Percentiles rank a stretch among this genome's conserved stretches.
Conservation (phyloP, 2,888 invertebrate genomes). For the Drosophila prostipennis region DNA sequence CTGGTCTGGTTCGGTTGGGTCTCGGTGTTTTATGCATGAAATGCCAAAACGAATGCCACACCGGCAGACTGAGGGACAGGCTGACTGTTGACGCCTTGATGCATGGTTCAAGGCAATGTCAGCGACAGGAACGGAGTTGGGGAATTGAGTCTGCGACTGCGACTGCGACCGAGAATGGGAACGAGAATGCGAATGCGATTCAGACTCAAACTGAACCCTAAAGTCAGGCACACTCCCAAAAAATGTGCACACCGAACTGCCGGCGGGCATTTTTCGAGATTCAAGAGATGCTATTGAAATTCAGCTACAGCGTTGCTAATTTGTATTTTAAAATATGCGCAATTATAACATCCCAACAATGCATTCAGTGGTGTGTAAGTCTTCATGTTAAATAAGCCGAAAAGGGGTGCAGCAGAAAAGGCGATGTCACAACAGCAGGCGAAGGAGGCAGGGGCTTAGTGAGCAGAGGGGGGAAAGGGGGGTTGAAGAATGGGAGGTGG, state of each 20-base stretch:
- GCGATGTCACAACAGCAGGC: slow-evolving; percentile 67
- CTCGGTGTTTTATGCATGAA: slow-evolving; percentile 67
- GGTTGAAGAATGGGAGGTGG: background rate
- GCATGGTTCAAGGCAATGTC: slow-evolving; percentile 51
- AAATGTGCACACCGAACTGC: slow-evolving; percentile 49
- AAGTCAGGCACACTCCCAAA: slow-evolving; percentile 65
- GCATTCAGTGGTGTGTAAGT: slow-evolving; percentile 71
- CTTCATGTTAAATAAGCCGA: slow-evolving; percentile 68
- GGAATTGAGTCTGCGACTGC: slow-evolving; percentile 11
- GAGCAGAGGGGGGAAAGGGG: background rate
- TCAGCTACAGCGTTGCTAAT: slow-evolving; percentile 79
- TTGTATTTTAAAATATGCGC: slow-evolving; percentile 81
- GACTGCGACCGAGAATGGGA: slow-evolving; percentile 9
- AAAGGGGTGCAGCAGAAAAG: slow-evolving; percentile 70
- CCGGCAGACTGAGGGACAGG: slow-evolving; percentile 47
- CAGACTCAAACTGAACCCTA: slow-evolving; percentile 51
- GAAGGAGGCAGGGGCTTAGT: slow-evolving; percentile 16
- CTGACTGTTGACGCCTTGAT: slow-evolving; percentile 62
- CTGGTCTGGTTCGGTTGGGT: slow-evolving; percentile 32
- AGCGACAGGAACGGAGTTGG: slow-evolving; percentile 32
- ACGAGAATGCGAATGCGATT: background rate
- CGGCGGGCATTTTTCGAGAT: slow-evolving; percentile 58
- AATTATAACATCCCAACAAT: slow-evolving; percentile 72
- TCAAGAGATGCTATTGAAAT: slow-evolving; percentile 73
- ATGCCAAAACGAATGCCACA: slow-evolving; percentile 71